These are phyloP conservation scores for Poecilia wingei DNA, from an alignment of 2,797 vertebrate species.

Conservation along the genomic window DNA sequence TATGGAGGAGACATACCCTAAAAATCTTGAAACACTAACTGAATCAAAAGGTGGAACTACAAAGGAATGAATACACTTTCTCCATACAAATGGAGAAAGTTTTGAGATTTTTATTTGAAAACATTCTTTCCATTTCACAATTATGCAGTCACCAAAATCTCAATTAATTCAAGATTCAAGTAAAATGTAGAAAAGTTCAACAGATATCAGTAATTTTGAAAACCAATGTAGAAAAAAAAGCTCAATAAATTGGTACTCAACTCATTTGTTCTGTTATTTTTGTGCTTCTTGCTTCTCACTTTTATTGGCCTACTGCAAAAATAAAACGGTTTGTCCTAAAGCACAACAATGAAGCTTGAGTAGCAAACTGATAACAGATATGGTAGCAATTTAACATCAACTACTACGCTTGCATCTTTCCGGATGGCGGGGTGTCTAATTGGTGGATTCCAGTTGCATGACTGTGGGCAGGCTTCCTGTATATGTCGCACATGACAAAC, in stretches of 20 bases:
- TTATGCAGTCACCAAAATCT: background rate
- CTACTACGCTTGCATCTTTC: constrained; percentile 47
- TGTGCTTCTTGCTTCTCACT: background rate
- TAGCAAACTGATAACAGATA: constrained; percentile 46
- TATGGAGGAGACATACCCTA: background rate
- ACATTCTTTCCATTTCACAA: background rate
- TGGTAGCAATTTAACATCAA: constrained; percentile 39
- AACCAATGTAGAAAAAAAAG: constrained; percentile 26
- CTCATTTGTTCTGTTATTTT: constrained; percentile 59
- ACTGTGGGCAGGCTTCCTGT: constrained; percentile 72
- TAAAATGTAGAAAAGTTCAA: background rate
- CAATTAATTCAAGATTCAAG: background rate
- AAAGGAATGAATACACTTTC: background rate
- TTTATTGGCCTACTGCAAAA: constrained; percentile 28
- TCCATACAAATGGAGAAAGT: background rate
- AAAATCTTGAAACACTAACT: background rate
- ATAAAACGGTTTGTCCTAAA: constrained; percentile 17
- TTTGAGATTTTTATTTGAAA: background rate
- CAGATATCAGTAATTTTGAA: background rate
- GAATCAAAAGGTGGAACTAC: background rate
- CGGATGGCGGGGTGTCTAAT: constrained; percentile 52
- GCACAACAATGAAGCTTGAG: constrained; percentile 32
- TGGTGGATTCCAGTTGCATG: constrained; percentile 62
- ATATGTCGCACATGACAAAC: constrained; percentile 63
- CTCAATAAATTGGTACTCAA: constrained; percentile 59